phyloP scores from a whole-genome alignment of 2,888 invertebrate genomes.

The Buathra laborator region DNA sequence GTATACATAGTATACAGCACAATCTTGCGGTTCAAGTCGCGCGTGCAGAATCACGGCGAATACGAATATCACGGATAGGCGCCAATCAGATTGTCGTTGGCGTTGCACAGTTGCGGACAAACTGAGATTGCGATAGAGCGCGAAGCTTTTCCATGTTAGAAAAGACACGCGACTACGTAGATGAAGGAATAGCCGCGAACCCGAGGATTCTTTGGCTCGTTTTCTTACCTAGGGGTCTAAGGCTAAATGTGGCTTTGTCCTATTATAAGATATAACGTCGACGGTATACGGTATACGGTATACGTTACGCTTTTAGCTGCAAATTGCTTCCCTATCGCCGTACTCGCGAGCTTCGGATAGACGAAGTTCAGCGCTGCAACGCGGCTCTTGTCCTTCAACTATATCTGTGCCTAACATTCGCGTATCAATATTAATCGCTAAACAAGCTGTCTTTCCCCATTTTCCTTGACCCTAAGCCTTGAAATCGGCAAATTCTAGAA shows the following conservation, averaged over 20 bases:
- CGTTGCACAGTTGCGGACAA: neutral
- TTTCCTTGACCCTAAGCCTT: neutral
- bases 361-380: constrained; percentile 4
- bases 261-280: constrained; percentile 58
- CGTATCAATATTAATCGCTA: neutral
- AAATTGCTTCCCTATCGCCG: constrained; percentile 24
- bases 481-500: neutral
- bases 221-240: constrained; percentile 56
- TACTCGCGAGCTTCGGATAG: neutral
- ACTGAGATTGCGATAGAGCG: neutral
- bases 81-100: constrained; percentile 19
- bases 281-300: constrained; percentile 27
- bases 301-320: constrained; percentile 40
- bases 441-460: neutral
- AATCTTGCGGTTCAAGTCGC: constrained; percentile 1
- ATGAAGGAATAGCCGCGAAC: constrained; percentile 24
- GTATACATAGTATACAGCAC: neutral
- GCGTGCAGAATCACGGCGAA: constrained; percentile 13
- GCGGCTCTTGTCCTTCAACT: constrained; percentile 49
- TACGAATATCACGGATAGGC: constrained; percentile 27
- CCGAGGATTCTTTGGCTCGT: constrained; percentile 58
- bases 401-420: neutral
- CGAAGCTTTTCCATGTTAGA: neutral
- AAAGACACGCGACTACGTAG: neutral
- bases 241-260: constrained; percentile 65